Evolutionary conservation across 37 sponge, comb jelly and placozoan genomes (phyloP), one percentile per base, ranked within the genome.

Genomic region (Beroe forskalii): DNA sequence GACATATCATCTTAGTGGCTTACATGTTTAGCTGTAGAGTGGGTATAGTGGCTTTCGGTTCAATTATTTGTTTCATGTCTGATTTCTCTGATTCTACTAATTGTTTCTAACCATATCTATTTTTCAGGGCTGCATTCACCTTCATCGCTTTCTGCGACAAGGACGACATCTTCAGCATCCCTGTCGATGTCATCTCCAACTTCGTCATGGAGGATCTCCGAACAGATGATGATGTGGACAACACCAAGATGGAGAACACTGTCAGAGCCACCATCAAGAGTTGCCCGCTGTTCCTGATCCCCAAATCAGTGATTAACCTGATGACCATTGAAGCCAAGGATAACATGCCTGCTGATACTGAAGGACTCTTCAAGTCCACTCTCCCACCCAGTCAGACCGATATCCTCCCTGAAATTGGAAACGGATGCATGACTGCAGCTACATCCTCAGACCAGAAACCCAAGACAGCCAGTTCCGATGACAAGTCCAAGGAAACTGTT

Each of bases 191-290:
- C 6, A 80, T 80, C 12, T 42, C 86, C 44, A 80, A 80, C 86
- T 80, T 43, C 41, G 86, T 80, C 8, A 80, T 80, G 86, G 86
- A 80, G 25, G 86, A 37, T 44, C 40, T 80, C 40, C 37, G 40
- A 38, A 80, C 86, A 6, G 86, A 80, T 43, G 86, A 80, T 80
- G 86, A 80, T 43, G 86, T 80, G 3, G 86, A 80, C 30, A 80
- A 80, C 40, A 28, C 30, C 55, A 80, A 80, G 40, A 80, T 80
- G 86, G 86, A 80, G 28, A 80, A 80, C 86, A 42, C 86, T 1
- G 86, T 80, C 30, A 80, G 30, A 25, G 86, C 86, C 44, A 44
- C 55, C 43, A 80, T 80, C 86, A 41, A 37, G 35, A 22, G 30
- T 9, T 80, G 86, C 40, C 86, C 86, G 12, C 86, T 80, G 27